Base-by-base conservation (phyloP, 2,888 invertebrate genomes). In the Portevinia maculata region DNA sequence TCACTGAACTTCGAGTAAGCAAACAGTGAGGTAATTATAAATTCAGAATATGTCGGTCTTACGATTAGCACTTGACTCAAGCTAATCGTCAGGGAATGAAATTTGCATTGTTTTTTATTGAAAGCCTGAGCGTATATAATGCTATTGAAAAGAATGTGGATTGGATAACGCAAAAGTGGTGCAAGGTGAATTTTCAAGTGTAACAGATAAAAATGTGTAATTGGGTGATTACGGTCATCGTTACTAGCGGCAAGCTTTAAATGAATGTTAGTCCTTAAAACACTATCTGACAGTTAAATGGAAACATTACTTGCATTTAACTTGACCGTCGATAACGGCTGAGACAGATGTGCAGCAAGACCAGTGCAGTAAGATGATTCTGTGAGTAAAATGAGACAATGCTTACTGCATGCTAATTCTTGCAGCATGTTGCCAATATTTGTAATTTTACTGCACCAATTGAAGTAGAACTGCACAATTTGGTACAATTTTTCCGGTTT, bases 121-220 rank as follows among this genome's bases (percentile, higher is more conserved):
- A 13, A 7, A 50, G 7, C 21, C 55, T 57, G 15, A 53, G 32
- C 24, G 46, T 21, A 39, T 67, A 46, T 17, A 41, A 39, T 57
- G 62, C 44, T 21, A 39, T 13, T 59, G 79, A 69, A 59, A 67
- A 34, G 34, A 32, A 46, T 41, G 17, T 1, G 24, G 30, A 34
- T 39, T 57, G 19, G 17, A 15, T n/a, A 17, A 19, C 34, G 17
- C 32, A 19, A 65, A 79, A 57, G 3, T 70, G 30, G 75, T 75
- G 75, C 79, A 75, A 75, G 79, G 79, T 75, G 39, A 44, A 37
- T 32, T 9, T 41, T 70, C 52, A 81, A 81, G 64, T 74, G 74
- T 50, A 62, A 19, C n/a, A 3, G 17, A 34, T 64, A 30, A 8
- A 46, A 52, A 19, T 0, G 34, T 34, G 5, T 30, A 46, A 52